phyloP scores from a whole-genome alignment of 2,888 invertebrate genomes.

The Zeuzera pyrina region DNA sequence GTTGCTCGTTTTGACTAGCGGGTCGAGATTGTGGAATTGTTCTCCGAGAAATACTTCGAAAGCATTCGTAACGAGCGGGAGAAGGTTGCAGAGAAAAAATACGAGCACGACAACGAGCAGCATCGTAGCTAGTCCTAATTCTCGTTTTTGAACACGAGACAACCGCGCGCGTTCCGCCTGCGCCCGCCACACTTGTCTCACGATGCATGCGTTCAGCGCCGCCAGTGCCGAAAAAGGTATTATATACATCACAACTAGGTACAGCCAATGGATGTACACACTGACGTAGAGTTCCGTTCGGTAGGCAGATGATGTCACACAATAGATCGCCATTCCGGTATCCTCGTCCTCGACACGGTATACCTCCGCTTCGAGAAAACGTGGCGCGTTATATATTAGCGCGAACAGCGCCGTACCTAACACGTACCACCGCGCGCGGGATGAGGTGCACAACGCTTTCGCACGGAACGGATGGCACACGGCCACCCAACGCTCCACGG shows the following conservation, averaged over 20 bases:
- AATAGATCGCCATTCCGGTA: conserved; percentile 76
- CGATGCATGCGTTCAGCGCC: conserved; percentile 92
- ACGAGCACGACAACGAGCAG: conserved; percentile 94
- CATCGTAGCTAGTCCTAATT: conserved; percentile 96
- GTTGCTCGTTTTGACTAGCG: conserved; percentile 88
- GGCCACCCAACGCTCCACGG: conserved; percentile 94
- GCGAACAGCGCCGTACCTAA: conserved; percentile 86
- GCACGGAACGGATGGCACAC: conserved; percentile 93
- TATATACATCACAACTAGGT: conserved; percentile 94
- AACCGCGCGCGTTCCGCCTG: conserved; percentile 91
- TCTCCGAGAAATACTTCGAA: conserved; percentile 81
- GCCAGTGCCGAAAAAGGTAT: conserved; percentile 92
- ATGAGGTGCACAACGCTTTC: conserved; percentile 91
- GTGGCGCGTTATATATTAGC: conserved; percentile 87
- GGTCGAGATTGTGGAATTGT: conserved; percentile 63
- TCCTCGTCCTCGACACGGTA: conserved; percentile 53
- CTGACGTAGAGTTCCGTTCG: conserved; percentile 82
- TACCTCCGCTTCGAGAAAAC: conserved; percentile 80
- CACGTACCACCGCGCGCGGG: conserved; percentile 88
- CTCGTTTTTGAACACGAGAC: conserved; percentile 90
- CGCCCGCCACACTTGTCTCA: conserved; percentile 90
- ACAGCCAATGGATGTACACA: conserved; percentile 95
- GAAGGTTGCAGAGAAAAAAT: conserved; percentile 93
- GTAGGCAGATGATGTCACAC: conserved; percentile 80
- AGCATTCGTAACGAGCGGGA: conserved; percentile 89